Evolutionary conservation across 2,888 invertebrate species (phyloP).

Genomic region (Plagiodera versicolora): DNA sequence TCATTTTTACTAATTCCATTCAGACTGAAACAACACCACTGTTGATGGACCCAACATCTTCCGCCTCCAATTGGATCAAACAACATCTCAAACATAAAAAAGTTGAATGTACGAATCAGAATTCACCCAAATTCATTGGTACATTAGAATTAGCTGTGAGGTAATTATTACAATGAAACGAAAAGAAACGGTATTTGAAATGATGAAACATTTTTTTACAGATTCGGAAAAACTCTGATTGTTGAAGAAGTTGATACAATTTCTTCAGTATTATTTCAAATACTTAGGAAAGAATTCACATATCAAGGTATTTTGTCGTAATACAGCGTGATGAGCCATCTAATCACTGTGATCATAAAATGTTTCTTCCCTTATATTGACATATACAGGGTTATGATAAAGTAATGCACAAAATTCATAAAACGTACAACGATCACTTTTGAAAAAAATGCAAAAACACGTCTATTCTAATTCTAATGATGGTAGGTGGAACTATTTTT

Average conservation of each 20-base stretch:
- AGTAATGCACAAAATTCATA: too few relatives aligned
- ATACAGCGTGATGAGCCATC: too few relatives aligned
- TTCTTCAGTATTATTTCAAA: conserved; percentile 64
- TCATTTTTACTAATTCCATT: too few relatives aligned
- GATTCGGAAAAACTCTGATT: conserved; percentile 89
- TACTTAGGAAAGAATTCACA: conserved; percentile 65
- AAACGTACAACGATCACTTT: too few relatives aligned
- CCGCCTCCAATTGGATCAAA: conserved; percentile 80
- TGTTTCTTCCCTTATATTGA: too few relatives aligned
- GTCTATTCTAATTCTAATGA: too few relatives aligned
- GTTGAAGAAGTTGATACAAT: conserved; percentile 73
- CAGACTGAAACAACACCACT: conserved; percentile 68
- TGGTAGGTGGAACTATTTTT: too few relatives aligned
- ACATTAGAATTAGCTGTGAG: conserved; percentile 74
- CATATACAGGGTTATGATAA: too few relatives aligned
- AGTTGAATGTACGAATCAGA: conserved; percentile 79
- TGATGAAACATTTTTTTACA: conserved; percentile 47
- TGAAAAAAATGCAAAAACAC: too few relatives aligned
- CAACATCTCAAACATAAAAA: conserved; percentile 66
- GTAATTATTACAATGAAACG: conserved; percentile 46
- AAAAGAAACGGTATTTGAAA: background rate
- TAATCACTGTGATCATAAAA: too few relatives aligned
- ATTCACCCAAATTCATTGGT: conserved; percentile 72
- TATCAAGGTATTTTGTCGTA: conserved; percentile 62
- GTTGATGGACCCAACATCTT: conserved; percentile 86